Conservation (phyloP, 35 echinoderm and acorn worm genomes). For the Hemicentrotus pulcherrimus region DNA sequence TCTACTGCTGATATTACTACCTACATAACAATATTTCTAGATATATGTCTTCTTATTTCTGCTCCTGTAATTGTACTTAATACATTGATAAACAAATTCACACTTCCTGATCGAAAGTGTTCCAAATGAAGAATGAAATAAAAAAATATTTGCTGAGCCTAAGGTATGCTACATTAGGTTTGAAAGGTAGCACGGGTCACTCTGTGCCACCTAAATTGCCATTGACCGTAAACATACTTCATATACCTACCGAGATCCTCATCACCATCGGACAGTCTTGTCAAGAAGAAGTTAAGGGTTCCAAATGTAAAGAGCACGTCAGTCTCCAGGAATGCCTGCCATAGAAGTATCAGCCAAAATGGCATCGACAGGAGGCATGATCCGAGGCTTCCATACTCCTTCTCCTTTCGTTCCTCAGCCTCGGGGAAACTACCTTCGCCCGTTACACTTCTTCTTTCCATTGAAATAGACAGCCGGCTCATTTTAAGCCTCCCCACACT, state of each 20-base stretch:
- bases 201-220: too few species aligned
- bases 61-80: too few species aligned
- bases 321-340: constrained; percentile 5
- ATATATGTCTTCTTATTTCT: too few species aligned
- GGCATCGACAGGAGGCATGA: constrained; percentile 17
- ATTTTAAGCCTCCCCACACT: not conserved
- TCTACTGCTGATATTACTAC: too few species aligned
- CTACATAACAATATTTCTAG: too few species aligned
- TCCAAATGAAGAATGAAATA: too few species aligned
- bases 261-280: constrained; percentile 16
- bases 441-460: not conserved
- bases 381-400: not conserved
- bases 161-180: too few species aligned
- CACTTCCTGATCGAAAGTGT: too few species aligned
- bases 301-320: not conserved
- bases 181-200: too few species aligned
- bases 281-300: not conserved
- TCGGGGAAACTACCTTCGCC: not conserved
- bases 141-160: too few species aligned
- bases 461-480: not conserved
- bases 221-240: too few species aligned
- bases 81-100: too few species aligned
- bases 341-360: not conserved
- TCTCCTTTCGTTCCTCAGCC: constrained; percentile 27
- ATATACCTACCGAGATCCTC: constrained; percentile 25